Percentiles rank a stretch among this genome's conserved stretches.
Conservation (phyloP, 2,113 vertebrate species). For the Spheniscus mendiculus region DNA sequence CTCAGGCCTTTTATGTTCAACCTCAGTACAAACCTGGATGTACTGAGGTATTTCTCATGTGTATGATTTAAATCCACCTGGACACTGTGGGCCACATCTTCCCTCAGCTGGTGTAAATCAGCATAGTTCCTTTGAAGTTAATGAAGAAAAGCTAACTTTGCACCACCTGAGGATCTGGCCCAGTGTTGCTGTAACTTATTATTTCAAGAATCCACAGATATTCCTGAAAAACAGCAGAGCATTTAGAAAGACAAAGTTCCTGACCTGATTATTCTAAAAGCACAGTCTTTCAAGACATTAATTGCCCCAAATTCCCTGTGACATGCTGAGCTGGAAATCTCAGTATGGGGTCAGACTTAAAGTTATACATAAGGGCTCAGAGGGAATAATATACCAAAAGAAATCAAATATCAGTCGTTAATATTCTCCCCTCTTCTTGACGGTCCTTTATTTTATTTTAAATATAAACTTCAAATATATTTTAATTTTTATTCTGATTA, state of each 20-base stretch:
- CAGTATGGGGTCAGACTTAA: not conserved
- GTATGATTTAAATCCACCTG: constrained; percentile 58
- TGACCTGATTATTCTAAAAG: constrained; percentile 29
- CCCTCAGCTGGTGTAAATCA: constrained; percentile 69
- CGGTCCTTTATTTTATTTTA: not conserved
- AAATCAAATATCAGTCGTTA: not conserved
- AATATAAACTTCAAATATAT: not conserved
- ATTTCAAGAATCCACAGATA: constrained; percentile 40
- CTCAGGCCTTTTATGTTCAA: constrained; percentile 62
- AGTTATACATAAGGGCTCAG: not conserved
- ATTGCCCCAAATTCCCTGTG: constrained; percentile 22
- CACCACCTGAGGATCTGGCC: constrained; percentile 51
- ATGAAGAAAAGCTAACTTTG: constrained; percentile 56
- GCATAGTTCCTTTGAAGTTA: constrained; percentile 61
- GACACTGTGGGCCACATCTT: constrained; percentile 61
- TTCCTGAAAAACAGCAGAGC: constrained; percentile 26
- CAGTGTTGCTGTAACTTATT: constrained; percentile 45
- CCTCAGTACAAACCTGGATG: constrained; percentile 28
- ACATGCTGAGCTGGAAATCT: constrained; percentile 13
- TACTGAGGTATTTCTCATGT: constrained; percentile 60
- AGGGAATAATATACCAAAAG: not conserved
- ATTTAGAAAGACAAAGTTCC: constrained; percentile 35
- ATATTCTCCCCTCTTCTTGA: not conserved
- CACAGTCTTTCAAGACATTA: constrained; percentile 20
- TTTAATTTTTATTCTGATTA: not conserved